phyloP scores from a whole-genome alignment of 2,113 vertebrate genomes.

The Mellivora capensis region DNA sequence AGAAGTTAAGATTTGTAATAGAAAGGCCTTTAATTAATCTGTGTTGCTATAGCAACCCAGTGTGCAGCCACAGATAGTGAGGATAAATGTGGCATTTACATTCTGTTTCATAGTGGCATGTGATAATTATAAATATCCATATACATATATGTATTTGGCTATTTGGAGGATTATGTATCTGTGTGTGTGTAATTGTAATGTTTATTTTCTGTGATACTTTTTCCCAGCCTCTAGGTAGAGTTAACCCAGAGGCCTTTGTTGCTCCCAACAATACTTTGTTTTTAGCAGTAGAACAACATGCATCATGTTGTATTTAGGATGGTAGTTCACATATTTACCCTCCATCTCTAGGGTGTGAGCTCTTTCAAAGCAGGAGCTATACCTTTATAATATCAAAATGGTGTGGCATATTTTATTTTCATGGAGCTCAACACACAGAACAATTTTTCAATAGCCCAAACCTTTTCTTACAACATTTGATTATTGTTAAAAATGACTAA shows the following conservation, averaged over 20 bases:
- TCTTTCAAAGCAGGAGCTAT: neutral
- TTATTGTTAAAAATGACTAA: neutral
- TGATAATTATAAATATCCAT: neutral
- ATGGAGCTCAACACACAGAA: neutral
- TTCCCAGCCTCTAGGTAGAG: neutral
- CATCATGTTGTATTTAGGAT: neutral
- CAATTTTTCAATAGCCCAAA: neutral
- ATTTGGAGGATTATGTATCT: neutral
- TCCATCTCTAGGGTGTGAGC: neutral
- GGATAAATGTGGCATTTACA: neutral
- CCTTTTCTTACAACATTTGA: neutral
- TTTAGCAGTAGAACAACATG: too few relatives aligned
- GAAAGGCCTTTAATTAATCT: slow-evolving; percentile 50
- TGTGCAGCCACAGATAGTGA: neutral
- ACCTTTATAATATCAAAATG: neutral
- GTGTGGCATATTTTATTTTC: neutral
- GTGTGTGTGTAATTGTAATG: neutral
- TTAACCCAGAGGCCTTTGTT: neutral
- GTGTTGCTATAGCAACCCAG: slow-evolving; percentile 50
- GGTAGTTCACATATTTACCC: neutral
- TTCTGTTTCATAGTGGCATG: neutral
- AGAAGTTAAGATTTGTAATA: slow-evolving; percentile 30
- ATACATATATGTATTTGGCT: neutral
- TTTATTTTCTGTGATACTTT: slow-evolving; percentile 1
- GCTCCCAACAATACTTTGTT: neutral